Percentiles rank a stretch among this genome's conserved stretches.
Conservation (phyloP, 2,888 invertebrate genomes). For the Melanchra persicariae region DNA sequence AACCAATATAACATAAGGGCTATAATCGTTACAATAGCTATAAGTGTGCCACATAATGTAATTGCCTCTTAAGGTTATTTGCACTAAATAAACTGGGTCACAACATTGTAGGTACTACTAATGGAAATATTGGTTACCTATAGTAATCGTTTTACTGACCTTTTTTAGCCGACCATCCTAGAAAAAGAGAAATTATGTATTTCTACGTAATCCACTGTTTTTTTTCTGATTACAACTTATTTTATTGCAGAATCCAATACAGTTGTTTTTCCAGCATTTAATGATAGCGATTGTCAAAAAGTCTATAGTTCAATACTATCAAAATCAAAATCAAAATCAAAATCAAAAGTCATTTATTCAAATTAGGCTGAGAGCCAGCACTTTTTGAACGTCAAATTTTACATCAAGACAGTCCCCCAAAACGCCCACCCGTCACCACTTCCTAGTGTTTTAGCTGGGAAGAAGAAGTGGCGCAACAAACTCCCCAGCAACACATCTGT, state of each 20-base stretch:
- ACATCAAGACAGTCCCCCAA: no score
- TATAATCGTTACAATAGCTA: constrained; percentile 12
- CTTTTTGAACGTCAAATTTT: no score
- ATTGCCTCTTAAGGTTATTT: constrained; percentile 34
- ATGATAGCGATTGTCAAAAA: no score
- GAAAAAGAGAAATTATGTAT: neutral
- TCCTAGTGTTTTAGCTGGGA: no score
- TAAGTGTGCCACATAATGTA: constrained; percentile 10
- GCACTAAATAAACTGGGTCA: constrained; percentile 38
- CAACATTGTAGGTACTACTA: constrained; percentile 19
- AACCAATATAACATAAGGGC: neutral
- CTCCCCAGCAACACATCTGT: no score
- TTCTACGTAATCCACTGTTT: neutral
- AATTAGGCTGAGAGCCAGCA: no score
- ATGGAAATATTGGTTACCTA: constrained; percentile 10
- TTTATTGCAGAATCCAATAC: neutral
- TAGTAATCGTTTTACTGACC: neutral
- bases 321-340: no score
- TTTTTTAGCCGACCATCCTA: neutral
- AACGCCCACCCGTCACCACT: no score
- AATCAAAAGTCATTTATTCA: no score
- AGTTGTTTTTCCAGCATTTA: no score
- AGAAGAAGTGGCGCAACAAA: no score
- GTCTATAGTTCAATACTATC: no score
- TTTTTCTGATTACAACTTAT: neutral